Evolutionary conservation across 2,113 vertebrate species (phyloP).

Genomic region (Gasterosteus aculeatus): DNA sequence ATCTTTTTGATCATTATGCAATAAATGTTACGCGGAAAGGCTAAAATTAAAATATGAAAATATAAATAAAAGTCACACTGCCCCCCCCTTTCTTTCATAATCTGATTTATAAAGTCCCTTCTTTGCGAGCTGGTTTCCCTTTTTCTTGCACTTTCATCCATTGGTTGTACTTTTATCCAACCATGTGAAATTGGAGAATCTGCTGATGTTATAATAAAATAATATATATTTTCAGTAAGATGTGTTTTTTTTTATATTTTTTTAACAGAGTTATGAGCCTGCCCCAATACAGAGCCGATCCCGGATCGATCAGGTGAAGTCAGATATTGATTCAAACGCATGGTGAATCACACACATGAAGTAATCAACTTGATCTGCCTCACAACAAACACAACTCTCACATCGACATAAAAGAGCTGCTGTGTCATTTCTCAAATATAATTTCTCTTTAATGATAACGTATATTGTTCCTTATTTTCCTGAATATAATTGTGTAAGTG

Average conservation of each 20-base stretch:
- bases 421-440: neutral
- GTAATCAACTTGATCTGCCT: neutral
- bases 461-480: neutral
- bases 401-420: neutral
- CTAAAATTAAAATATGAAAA: neutral
- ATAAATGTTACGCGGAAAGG: neutral
- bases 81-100: neutral
- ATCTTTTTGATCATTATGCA: too few species aligned
- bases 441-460: too few species aligned
- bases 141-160: neutral
- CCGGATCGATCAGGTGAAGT: conserved; percentile 79
- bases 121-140: neutral
- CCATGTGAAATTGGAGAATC: neutral
- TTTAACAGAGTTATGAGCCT: conserved; percentile 79
- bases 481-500: neutral
- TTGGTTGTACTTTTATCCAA: neutral
- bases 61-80: neutral
- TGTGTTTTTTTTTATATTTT: neutral
- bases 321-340: neutral
- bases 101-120: neutral
- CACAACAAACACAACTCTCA: neutral
- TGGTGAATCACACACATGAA: neutral
- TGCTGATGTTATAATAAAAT: neutral
- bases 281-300: conserved; percentile 78
- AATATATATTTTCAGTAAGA: neutral